Evolutionary conservation across 2,888 invertebrate species (phyloP).

Genomic region (Dynastes maya): DNA sequence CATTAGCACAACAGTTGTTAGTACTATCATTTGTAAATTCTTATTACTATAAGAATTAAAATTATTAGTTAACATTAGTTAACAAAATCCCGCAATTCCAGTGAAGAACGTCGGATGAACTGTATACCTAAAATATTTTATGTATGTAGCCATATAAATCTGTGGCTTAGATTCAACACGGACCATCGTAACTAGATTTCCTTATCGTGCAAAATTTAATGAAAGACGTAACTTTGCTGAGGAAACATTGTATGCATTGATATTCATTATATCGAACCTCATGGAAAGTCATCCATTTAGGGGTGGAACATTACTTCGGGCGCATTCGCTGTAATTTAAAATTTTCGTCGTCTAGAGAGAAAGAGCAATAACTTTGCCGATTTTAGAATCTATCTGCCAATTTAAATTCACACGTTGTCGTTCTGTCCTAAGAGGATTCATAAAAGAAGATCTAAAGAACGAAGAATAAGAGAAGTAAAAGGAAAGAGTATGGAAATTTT

Average conservation of each 20-base stretch:
- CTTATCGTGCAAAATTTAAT: not conserved
- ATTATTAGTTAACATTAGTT: too few relatives aligned
- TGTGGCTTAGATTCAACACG: too few relatives aligned
- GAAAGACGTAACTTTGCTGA: constrained; percentile 1
- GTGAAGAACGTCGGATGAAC: not conserved
- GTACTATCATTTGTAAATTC: too few relatives aligned
- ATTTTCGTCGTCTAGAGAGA: constrained; percentile 8
- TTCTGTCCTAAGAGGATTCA: constrained; percentile 14
- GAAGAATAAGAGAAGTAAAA: not conserved
- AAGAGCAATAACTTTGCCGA: constrained; percentile 17
- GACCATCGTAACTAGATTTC: not conserved
- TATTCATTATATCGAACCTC: constrained; percentile 37
- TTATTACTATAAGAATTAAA: too few relatives aligned
- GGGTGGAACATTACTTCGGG: constrained; percentile 2
- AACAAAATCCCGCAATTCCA: too few relatives aligned
- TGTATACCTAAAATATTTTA: constrained; percentile 1
- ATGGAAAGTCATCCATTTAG: constrained; percentile 22
- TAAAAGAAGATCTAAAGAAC: not conserved
- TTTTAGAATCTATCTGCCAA: constrained; percentile 10
- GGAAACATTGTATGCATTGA: constrained; percentile 25
- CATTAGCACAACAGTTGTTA: too few relatives aligned
- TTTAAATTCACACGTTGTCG: constrained; percentile 22
- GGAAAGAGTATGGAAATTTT: not conserved
- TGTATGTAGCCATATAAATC: not conserved
- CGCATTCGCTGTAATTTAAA: constrained; percentile 25